Conservation (phyloP, 2,113 vertebrate species). For the Sigmodon hispidus region DNA sequence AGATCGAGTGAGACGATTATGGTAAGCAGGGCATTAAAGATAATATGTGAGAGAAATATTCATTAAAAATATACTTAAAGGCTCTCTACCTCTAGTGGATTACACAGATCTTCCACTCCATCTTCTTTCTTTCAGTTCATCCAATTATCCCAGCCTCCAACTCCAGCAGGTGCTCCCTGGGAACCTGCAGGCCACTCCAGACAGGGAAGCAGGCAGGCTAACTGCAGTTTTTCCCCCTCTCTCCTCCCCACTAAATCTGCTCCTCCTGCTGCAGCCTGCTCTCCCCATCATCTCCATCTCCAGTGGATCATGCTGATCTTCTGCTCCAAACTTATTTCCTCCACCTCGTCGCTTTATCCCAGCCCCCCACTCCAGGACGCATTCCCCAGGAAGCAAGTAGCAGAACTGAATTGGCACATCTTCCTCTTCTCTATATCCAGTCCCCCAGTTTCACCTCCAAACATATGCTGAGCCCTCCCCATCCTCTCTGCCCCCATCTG, state of each 20-base stretch:
- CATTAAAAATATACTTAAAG: not conserved
- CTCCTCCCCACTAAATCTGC: not conserved
- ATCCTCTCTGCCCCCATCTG: not conserved
- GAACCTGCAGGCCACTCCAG: not conserved
- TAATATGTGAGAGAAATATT: not conserved
- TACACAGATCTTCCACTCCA: not conserved
- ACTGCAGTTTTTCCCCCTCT: not conserved
- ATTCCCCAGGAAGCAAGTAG: not conserved
- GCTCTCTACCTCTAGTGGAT: not conserved
- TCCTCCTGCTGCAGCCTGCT: not conserved
- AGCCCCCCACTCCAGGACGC: not conserved
- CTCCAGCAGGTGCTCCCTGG: not conserved
- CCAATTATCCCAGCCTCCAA: not conserved
- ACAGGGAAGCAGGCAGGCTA: not conserved
- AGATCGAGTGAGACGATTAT: conserved; percentile 13
- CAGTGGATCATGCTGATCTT: not conserved
- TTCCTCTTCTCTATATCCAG: not conserved
- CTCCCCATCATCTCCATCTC: not conserved
- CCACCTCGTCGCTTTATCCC: not conserved
- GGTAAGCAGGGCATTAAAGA: not conserved
- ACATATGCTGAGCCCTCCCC: not conserved
- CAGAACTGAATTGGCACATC: not conserved
- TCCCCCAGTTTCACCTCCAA: too few relatives aligned
- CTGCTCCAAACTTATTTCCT: not conserved
- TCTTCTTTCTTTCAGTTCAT: not conserved